phyloP scores from a whole-genome alignment of 2,888 invertebrate species.

The Andrena fulva region DNA sequence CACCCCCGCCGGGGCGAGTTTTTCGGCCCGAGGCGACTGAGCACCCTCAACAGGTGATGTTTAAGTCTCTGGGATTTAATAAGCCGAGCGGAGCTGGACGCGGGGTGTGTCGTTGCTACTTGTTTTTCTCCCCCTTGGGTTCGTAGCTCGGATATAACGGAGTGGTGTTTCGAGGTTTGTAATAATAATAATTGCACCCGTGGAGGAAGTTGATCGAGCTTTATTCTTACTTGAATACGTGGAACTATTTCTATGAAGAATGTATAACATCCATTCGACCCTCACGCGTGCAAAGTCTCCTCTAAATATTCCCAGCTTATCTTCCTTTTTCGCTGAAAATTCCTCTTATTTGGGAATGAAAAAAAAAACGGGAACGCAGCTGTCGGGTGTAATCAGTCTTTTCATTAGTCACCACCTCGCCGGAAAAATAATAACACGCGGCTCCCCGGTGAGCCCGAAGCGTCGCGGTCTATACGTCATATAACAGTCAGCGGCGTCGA shows the following conservation, averaged over 20 bases:
- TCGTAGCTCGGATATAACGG: too few relatives aligned
- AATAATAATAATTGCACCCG: too few relatives aligned
- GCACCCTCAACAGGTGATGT: conserved; percentile 73
- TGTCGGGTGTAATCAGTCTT: conserved; percentile 7
- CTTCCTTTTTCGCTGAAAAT: too few relatives aligned
- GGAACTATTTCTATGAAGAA: too few relatives aligned
- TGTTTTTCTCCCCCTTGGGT: not conserved
- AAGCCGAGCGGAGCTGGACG: conserved; percentile 49
- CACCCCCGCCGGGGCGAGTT: conserved; percentile 44
- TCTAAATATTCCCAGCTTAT: too few relatives aligned
- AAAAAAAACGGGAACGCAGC: not conserved
- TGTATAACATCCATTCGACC: too few relatives aligned
- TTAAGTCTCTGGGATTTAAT: conserved; percentile 74
- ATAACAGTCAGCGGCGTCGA: conserved; percentile 16
- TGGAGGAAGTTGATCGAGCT: too few relatives aligned
- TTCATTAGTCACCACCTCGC: conserved; percentile 11
- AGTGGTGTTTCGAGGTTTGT: too few relatives aligned
- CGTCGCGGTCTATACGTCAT: conserved; percentile 3
- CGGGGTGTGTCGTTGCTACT: not conserved
- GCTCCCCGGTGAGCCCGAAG: not conserved
- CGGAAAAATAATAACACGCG: conserved; percentile 19
- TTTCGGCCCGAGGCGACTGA: conserved; percentile 62
- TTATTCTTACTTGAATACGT: too few relatives aligned
- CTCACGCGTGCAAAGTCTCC: too few relatives aligned
- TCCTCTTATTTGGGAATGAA: not conserved